Base-by-base conservation (phyloP, 2,113 vertebrate genomes). In the Podarcis raffonei region DNA sequence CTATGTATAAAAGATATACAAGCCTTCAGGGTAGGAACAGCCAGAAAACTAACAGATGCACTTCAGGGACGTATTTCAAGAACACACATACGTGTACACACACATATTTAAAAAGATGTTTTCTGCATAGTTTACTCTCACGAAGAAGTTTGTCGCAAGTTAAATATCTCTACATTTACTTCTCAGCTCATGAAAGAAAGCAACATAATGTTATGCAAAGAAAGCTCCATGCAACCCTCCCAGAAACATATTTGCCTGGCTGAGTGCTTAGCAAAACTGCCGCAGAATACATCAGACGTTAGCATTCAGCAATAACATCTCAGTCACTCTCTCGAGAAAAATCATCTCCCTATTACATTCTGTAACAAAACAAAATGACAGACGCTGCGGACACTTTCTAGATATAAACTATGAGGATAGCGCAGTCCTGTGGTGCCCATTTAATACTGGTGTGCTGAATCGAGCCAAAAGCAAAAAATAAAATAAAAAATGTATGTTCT, bases 271-370 rank as follows among this genome's bases (percentile, higher is more conserved):
- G 69, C 18, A 74, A 62, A 88, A 87, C 0, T 35, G 20, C 20
- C 74, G 53, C 48, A 85, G 27, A 89, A 90, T 78, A 81, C 48
- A 89, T 79, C 85, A 89, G 16, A 30, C 76, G 53, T 82, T 87
- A 88, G 42, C n/a, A 57, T 59, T 85, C 69, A 75, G 48, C 65
- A 87, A 3, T n/a, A 87, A 71, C 1, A 72, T 53, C 30, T 84
- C 71, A 68, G 79, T 32, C 1, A 23, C 83, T 90, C 90, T 80
- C 77, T 48, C 80, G 53, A 53, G 1, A 68, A 30, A 23, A 59
- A 74, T 74, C 35, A 75, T 89, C 32, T 59, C 84, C 53, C 8
- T 48, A 1, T 12, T n/a, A 37, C 85, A 35, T 65, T 1, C 32
- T 53, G 69, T 75, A 88, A 93, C 80, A 59, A 81, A 39, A 80